Evolutionary conservation across 2,113 vertebrate genomes (phyloP).

Genomic region (Platanista minor): DNA sequence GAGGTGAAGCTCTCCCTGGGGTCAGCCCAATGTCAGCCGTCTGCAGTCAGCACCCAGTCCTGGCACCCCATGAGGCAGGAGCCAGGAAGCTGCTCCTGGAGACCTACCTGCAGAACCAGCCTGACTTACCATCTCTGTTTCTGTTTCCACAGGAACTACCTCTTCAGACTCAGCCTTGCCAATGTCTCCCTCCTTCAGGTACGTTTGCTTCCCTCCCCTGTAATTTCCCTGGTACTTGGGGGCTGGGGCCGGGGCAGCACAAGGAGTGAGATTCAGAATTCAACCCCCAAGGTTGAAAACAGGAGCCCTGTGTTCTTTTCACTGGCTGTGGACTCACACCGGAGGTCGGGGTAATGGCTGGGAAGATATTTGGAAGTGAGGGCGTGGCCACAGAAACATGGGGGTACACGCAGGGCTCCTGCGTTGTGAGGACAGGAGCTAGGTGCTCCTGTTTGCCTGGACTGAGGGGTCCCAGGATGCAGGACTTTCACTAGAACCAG

Average conservation of each 20-base stretch:
- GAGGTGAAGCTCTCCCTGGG: background rate
- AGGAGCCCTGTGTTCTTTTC: background rate
- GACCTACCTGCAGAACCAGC: background rate
- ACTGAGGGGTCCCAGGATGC: background rate
- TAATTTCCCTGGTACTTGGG: background rate
- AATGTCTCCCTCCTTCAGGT: conserved; percentile 97
- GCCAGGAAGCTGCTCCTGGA: background rate
- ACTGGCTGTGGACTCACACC: background rate
- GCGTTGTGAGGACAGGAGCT: background rate
- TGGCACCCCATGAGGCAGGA: background rate
- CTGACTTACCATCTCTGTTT: conserved; percentile 57
- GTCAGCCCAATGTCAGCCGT: background rate
- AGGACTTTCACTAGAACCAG: background rate
- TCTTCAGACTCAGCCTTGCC: conserved; percentile 96
- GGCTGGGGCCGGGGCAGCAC: background rate
- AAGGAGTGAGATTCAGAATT: background rate
- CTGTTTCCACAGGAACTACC: conserved; percentile 91
- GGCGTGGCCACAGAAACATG: fast-evolving
- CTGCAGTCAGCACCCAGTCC: background rate
- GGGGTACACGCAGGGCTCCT: background rate
- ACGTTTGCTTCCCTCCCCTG: conserved; percentile 59
- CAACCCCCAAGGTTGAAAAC: background rate
- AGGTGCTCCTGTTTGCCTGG: background rate
- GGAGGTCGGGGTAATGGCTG: background rate
- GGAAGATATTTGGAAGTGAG: background rate